Evolutionary conservation across 1,140 invertebrate genomes (phyloP).

Genomic region (Portunus trituberculatus): DNA sequence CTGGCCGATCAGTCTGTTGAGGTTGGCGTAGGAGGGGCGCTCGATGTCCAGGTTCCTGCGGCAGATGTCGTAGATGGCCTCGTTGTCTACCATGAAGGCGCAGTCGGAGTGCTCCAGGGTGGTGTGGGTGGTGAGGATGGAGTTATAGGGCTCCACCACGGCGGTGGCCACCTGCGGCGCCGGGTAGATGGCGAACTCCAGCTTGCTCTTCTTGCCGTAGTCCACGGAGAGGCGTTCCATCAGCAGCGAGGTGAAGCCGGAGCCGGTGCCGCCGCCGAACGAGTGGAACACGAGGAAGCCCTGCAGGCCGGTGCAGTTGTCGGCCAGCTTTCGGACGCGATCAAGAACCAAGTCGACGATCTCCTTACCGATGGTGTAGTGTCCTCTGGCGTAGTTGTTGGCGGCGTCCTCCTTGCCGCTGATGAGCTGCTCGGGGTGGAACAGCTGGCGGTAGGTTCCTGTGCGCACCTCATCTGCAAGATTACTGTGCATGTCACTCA

Average conservation of each 20-base stretch:
- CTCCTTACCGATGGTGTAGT: conserved; percentile 74
- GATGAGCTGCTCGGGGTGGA: conserved; percentile 74
- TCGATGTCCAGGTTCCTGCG: conserved; percentile 74
- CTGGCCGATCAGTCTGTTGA: conserved; percentile 71
- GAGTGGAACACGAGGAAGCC: conserved; percentile 74
- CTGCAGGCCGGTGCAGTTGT: conserved; percentile 71
- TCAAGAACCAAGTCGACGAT: conserved; percentile 71
- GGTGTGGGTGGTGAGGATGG: conserved; percentile 74
- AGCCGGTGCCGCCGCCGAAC: conserved; percentile 73
- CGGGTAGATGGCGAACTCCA: conserved; percentile 73
- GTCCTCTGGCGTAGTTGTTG: conserved; percentile 73
- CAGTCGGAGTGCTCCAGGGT: conserved; percentile 74
- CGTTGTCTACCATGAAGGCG: conserved; percentile 75
- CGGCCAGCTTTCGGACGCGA: conserved; percentile 70
- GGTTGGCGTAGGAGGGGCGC: conserved; percentile 70
- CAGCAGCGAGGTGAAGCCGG: conserved; percentile 71
- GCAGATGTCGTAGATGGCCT: conserved; percentile 74
- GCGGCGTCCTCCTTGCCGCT: conserved; percentile 73
- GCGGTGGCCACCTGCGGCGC: conserved; percentile 70
- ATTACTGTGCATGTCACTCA: conserved; percentile 11
- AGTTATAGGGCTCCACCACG: conserved; percentile 73
- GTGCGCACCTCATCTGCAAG: conserved; percentile 69
- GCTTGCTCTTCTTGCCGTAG: conserved; percentile 74
- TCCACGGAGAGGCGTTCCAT: conserved; percentile 72
- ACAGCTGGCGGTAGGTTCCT: conserved; percentile 72